Evolutionary conservation across 2,113 vertebrate species (phyloP).

Genomic region (Eclectus roratus): DNA sequence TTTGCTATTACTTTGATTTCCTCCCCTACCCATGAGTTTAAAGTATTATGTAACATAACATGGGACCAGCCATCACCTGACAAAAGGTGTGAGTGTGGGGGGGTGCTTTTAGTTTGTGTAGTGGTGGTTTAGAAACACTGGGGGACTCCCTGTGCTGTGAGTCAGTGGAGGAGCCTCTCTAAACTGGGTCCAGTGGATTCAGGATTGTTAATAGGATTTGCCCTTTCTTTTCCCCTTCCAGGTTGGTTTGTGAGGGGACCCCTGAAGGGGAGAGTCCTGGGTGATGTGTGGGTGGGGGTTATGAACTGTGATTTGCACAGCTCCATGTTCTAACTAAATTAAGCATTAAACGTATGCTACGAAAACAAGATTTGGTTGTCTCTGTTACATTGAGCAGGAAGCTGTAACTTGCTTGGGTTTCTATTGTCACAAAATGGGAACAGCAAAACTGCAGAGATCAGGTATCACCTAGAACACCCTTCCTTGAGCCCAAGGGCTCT

Average conservation of each 20-base stretch:
- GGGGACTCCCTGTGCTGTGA: neutral
- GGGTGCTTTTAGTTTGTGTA: neutral
- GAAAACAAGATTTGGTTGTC: neutral
- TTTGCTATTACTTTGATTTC: slow-evolving; percentile 28
- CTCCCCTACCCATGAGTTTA: neutral
- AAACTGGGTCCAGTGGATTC: slow-evolving; percentile 8
- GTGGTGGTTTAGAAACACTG: slow-evolving; percentile 7
- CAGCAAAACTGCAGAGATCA: neutral
- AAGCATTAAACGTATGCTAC: slow-evolving; percentile 30
- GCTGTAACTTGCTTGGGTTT: neutral
- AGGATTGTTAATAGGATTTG: slow-evolving; percentile 1
- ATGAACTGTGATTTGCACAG: slow-evolving; percentile 54
- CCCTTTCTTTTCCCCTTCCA: neutral
- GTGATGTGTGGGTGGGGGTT: slow-evolving; percentile 3
- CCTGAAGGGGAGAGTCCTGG: neutral
- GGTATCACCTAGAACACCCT: neutral
- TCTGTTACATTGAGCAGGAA: neutral
- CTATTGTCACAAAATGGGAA: neutral
- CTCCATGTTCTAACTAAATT: slow-evolving; percentile 53
- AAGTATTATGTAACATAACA: slow-evolving; percentile 23
- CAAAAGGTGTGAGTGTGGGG: neutral
- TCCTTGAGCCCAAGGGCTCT: neutral
- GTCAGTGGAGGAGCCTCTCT: neutral
- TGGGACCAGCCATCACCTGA: slow-evolving; percentile 26
- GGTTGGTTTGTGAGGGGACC: neutral